Evolutionary conservation across 2,797 vertebrate species (phyloP).

Genomic region (Halcyon chelicuti): DNA sequence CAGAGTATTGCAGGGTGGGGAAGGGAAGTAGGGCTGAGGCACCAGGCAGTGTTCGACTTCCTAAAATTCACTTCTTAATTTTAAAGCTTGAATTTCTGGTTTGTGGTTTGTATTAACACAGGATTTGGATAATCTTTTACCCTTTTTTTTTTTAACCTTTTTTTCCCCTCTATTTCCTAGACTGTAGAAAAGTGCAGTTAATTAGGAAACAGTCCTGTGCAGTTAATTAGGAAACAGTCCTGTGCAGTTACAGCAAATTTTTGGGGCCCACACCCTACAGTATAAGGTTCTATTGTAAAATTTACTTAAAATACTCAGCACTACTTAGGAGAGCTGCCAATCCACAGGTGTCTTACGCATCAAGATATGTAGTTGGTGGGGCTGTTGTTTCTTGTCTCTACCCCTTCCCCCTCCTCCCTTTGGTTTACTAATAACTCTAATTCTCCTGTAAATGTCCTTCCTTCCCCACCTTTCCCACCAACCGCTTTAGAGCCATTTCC

Average conservation of each 20-base stretch:
- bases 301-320: neutral
- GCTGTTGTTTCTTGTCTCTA: neutral
- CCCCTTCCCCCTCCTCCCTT: rapidly evolving
- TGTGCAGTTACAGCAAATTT: neutral
- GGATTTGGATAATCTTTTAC: neutral
- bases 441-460: constrained; percentile 33
- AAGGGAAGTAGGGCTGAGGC: neutral
- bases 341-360: neutral
- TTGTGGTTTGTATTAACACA: neutral
- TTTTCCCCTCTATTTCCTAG: neutral
- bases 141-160: neutral
- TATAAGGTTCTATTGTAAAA: neutral
- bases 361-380: rapidly evolving
- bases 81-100: neutral
- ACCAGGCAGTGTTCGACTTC: neutral
- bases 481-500: constrained; percentile 76
- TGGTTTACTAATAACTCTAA: constrained; percentile 3
- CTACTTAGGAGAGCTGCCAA: neutral
- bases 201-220: neutral
- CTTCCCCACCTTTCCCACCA: constrained; percentile 33
- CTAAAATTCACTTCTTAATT: neutral
- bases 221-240: neutral
- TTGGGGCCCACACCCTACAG: neutral
- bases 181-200: neutral
- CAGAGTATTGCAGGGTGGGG: neutral